Percentiles rank a stretch among this genome's conserved stretches.
These are phyloP conservation scores for Tychaedon coryphoeus DNA, from an alignment of 2,113 vertebrate species.

Conservation along the genomic window DNA sequence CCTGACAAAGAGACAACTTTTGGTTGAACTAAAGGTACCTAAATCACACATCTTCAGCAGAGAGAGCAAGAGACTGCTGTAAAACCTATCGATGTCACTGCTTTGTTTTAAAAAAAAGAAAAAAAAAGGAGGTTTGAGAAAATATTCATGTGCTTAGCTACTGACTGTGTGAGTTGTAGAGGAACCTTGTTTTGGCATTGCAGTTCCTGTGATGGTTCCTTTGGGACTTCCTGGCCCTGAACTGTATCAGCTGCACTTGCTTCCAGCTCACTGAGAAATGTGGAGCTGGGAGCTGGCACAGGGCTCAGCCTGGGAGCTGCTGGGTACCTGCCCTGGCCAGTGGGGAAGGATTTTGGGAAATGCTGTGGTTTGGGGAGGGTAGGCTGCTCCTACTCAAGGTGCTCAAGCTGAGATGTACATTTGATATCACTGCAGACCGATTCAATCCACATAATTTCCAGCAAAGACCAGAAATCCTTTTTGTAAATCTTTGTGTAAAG, in stretches of 20 bases:
- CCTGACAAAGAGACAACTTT: background rate
- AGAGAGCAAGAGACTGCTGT: background rate
- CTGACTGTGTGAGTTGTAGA: background rate
- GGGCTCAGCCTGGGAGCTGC: background rate
- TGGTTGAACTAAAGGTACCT: background rate
- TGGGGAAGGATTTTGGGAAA: background rate
- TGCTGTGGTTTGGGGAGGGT: background rate
- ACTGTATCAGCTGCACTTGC: background rate
- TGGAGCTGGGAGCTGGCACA: background rate
- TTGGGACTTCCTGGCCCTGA: background rate
- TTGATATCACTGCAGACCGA: background rate
- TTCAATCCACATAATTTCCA: background rate
- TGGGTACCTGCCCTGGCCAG: background rate
- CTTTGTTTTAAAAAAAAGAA: background rate
- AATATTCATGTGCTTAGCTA: background rate
- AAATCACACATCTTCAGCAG: background rate
- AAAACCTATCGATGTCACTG: background rate
- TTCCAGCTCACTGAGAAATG: background rate
- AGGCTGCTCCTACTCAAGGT: background rate
- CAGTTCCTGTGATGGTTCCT: background rate
- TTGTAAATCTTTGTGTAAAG: background rate
- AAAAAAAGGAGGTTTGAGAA: background rate
- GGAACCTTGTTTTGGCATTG: background rate
- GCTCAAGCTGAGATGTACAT: background rate
- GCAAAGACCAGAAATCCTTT: background rate